phyloP scores from a whole-genome alignment of 2,113 vertebrate genomes.

The Camelus dromedarius region DNA sequence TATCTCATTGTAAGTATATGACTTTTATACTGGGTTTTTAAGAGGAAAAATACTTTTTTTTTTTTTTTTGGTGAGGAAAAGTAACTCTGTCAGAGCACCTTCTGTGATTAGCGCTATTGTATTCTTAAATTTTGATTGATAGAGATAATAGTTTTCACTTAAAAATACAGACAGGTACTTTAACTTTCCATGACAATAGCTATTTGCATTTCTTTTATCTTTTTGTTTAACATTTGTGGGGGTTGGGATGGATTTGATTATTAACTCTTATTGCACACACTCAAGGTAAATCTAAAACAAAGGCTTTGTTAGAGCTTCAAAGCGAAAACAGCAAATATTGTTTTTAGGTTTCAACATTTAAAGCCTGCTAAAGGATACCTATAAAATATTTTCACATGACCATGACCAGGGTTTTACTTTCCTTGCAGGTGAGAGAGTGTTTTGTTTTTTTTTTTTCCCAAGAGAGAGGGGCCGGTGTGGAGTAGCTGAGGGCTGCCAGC shows the following conservation, averaged over 20 bases:
- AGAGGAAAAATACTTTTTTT: conserved; percentile 86
- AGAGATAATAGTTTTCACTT: conserved; percentile 95
- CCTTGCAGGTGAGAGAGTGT: conserved; percentile 71
- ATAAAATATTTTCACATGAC: conserved; percentile 88
- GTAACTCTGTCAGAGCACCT: conserved; percentile 90
- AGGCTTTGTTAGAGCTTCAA: conserved; percentile 91
- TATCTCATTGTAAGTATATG: conserved; percentile 89
- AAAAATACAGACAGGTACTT: conserved; percentile 94
- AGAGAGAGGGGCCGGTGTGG: conserved; percentile 29
- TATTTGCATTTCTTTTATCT: conserved; percentile 94
- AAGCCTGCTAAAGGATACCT: conserved; percentile 89
- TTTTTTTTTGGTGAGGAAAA: conserved; percentile 84
- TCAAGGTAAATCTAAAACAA: conserved; percentile 91
- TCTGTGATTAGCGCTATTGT: conserved; percentile 93
- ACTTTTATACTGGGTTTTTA: conserved; percentile 88
- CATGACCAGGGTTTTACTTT: conserved; percentile 83
- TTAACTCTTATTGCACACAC: conserved; percentile 93
- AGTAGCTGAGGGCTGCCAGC: background rate
- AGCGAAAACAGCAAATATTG: conserved; percentile 91
- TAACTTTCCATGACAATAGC: conserved; percentile 94
- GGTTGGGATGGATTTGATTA: conserved; percentile 92
- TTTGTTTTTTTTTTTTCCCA: background rate
- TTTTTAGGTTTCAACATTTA: conserved; percentile 89
- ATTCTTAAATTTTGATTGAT: conserved; percentile 95
- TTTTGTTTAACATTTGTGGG: conserved; percentile 93